Evolutionary conservation across 2,888 invertebrate genomes (phyloP), one percentile per base, ranked within the genome.

Genomic region (Agriotes lineatus): DNA sequence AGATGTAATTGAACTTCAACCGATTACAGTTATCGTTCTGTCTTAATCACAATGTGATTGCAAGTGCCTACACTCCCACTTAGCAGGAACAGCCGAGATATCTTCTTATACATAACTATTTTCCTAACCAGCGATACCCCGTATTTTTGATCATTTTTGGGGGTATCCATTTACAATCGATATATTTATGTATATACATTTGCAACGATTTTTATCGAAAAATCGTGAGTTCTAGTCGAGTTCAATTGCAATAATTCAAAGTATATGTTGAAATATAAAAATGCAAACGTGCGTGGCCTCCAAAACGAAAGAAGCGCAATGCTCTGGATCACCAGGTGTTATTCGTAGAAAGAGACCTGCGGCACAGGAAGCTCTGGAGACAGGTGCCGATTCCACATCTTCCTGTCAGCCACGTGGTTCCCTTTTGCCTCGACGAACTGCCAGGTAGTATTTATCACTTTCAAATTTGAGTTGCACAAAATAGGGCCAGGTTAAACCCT

Each of bases 251-350:
- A 25, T 25, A 25, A 25, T 25, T 25, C 25, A n/a, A n/a, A n/a
- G n/a, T n/a, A n/a, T n/a, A 25, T 3, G 3, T 25, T n/a, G 12
- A 10, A 25, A 1, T 16, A 10, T 18, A 52, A 52, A 33, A 48
- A 61, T 62, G 61, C 52, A 50, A 18, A 48, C 48, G 9, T 30
- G 45, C 48, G 22, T 20, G 1, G 42, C n/a, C 4, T 22, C 61
- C 30, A 37, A 37, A 52, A 52, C 20, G 9, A 62, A 63, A 33
- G 19, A 42, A 0, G 20, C 18, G 16, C 14, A 25, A 10, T 12
- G n/a, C 18, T 33, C 33, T 12, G 18, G 42, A 37, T 63, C 63
- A 12, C 54, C 54, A 19, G 56, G 63, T 12, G 56, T 35, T 44
- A 45, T 56, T 33, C 63, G 63, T 1, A 25, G 18, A 20, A 44